phyloP scores from a whole-genome alignment of 2,888 invertebrate species.

The Andrena dorsata region DNA sequence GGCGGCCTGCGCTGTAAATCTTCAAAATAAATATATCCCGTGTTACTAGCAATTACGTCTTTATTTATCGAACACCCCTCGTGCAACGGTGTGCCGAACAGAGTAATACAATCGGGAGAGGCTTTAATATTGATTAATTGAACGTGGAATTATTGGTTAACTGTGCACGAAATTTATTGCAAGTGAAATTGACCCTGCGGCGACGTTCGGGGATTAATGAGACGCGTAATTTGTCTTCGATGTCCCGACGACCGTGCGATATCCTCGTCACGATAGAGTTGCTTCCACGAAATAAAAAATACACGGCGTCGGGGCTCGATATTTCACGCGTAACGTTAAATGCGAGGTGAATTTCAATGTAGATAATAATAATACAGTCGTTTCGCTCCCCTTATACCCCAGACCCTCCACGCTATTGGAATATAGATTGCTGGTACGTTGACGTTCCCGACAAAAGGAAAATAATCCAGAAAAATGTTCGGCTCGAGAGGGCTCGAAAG shows the following conservation, averaged over 20 bases:
- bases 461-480: slow-evolving; percentile 21
- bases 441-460: neutral
- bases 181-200: slow-evolving; percentile 34
- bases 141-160: slow-evolving; percentile 28
- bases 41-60: slow-evolving; percentile 18
- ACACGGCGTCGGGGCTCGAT: neutral
- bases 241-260: neutral
- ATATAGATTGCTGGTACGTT: slow-evolving; percentile 2
- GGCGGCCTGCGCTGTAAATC: neutral
- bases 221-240: slow-evolving; percentile 27
- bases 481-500: neutral
- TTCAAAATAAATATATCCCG: slow-evolving; percentile 11
- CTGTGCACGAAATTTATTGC: slow-evolving; percentile 27
- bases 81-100: neutral
- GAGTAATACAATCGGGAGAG: slow-evolving; percentile 16
- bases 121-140: slow-evolving; percentile 29
- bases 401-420: neutral
- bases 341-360: slow-evolving; percentile 8
- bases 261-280: neutral
- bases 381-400: neutral
- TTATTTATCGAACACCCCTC: slow-evolving; percentile 18
- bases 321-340: slow-evolving; percentile 2
- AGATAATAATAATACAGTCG: slow-evolving; percentile 4
- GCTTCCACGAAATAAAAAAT: neutral
- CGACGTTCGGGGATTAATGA: slow-evolving; percentile 21